These are phyloP conservation scores for Dysdera silvatica DNA, from an alignment of 1,140 invertebrate genomes.

Conservation along the genomic window DNA sequence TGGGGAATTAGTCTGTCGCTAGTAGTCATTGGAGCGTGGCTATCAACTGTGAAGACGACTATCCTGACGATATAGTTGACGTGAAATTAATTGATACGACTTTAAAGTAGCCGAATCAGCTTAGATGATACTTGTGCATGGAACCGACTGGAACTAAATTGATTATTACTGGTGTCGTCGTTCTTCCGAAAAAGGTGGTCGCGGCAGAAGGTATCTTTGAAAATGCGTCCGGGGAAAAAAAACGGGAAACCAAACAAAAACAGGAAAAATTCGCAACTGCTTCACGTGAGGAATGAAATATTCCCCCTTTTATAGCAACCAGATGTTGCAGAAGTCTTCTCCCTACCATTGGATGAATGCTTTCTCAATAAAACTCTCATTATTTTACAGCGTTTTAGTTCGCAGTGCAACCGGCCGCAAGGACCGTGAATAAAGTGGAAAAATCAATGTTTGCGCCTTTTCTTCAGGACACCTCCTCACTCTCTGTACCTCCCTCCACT, in stretches of 20 bases:
- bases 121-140: conserved; percentile 15
- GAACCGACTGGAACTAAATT: conserved; percentile 24
- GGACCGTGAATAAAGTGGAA: conserved; percentile 13
- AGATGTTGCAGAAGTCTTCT: conserved; percentile 25
- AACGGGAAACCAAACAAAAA: not conserved
- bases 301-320: conserved; percentile 28
- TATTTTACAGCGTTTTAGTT: conserved; percentile 27
- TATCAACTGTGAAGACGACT: no score
- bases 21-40: no score
- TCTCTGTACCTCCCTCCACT: no score
- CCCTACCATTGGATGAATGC: conserved; percentile 11
- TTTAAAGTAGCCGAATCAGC: conserved; percentile 27
- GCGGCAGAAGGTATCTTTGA: no score
- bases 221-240: not conserved
- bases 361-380: conserved; percentile 26
- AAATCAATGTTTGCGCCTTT: conserved; percentile 9
- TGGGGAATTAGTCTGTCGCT: no score
- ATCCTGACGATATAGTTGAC: no score
- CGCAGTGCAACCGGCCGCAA: not conserved
- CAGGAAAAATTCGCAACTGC: not conserved
- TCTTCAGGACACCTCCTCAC: no score
- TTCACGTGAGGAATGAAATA: conserved; percentile 20
- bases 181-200: conserved; percentile 5
- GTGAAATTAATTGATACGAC: conserved; percentile 31
- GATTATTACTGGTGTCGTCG: conserved; percentile 29